Evolutionary conservation across 2,113 vertebrate genomes (phyloP).

Genomic region (Chauna torquata): DNA sequence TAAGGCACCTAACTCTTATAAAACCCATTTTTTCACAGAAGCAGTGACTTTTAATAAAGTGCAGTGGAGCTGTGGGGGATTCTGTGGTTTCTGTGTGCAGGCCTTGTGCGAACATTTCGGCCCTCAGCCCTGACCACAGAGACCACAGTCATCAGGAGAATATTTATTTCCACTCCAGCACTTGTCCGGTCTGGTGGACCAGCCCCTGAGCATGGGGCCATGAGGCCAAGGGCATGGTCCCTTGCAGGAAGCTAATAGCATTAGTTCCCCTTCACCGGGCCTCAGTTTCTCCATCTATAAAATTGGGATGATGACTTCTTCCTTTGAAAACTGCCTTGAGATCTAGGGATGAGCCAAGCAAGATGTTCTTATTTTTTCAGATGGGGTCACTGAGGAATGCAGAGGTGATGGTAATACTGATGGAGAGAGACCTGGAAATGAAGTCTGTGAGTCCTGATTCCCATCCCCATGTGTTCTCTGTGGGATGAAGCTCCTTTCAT

Average conservation of each 20-base stretch:
- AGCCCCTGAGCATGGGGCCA: not conserved
- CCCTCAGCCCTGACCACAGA: constrained; percentile 65
- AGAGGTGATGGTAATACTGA: not conserved
- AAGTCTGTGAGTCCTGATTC: not conserved
- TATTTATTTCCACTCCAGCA: constrained; percentile 63
- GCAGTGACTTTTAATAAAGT: constrained; percentile 67
- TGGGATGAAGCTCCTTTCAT: not conserved
- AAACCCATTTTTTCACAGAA: constrained; percentile 55
- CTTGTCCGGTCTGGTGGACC: constrained; percentile 32
- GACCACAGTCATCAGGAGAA: constrained; percentile 61
- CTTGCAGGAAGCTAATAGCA: not conserved
- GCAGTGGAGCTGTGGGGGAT: constrained; percentile 56
- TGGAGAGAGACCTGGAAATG: not conserved
- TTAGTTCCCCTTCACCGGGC: not conserved
- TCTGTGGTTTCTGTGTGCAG: constrained; percentile 69
- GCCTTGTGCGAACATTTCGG: constrained; percentile 52
- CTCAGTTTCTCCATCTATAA: not conserved
- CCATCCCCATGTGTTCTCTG: rapidly evolving
- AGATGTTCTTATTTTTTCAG: not conserved
- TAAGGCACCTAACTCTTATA: constrained; percentile 57
- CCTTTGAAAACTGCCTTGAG: not conserved
- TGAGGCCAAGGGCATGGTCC: not conserved
- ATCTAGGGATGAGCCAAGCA: not conserved
- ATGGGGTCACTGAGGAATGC: not conserved
- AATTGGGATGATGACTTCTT: not conserved